A percentile compares a stretch with the other conserved stretches of the same genome.
Conservation (phyloP, 64 coral and sea anemone genomes). For the Porites australiensis region DNA sequence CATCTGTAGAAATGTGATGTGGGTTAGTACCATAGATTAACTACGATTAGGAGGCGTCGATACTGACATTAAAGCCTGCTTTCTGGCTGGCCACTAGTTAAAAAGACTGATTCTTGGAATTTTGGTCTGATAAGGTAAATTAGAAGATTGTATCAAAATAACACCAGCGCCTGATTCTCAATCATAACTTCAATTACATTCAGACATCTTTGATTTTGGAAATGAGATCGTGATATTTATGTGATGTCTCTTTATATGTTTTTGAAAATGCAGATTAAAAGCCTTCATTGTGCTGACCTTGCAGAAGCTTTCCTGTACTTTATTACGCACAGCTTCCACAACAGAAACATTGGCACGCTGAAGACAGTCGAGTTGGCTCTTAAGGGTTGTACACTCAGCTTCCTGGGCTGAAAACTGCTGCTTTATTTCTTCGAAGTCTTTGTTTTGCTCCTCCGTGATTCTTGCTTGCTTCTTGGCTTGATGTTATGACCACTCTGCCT, state of each 20-base stretch:
- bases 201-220: no score
- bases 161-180: no score
- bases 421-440: slow-evolving; percentile 36
- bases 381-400: slow-evolving; percentile 44
- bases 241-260: slow-evolving; percentile 3
- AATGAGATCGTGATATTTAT: no score
- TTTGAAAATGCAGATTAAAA: slow-evolving; percentile 40
- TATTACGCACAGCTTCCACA: slow-evolving; percentile 38
- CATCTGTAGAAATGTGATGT: slow-evolving; percentile 37
- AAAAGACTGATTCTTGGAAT: no score
- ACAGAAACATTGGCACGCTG: slow-evolving; percentile 30
- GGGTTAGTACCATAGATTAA: slow-evolving; percentile 40
- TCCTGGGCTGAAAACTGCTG: slow-evolving; percentile 45
- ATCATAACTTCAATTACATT: no score
- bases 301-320: slow-evolving; percentile 49
- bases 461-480: slow-evolving; percentile 26
- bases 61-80: slow-evolving; percentile 27
- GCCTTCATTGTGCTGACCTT: slow-evolving; percentile 31
- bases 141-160: no score
- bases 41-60: neutral
- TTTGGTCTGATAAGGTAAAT: no score
- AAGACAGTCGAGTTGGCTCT: slow-evolving; percentile 18
- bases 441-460: neutral
- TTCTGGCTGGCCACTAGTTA: no score
- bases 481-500: slow-evolving; percentile 17